phyloP scores from a whole-genome alignment of 2,113 vertebrate genomes.

The Stigmatopora argus region DNA sequence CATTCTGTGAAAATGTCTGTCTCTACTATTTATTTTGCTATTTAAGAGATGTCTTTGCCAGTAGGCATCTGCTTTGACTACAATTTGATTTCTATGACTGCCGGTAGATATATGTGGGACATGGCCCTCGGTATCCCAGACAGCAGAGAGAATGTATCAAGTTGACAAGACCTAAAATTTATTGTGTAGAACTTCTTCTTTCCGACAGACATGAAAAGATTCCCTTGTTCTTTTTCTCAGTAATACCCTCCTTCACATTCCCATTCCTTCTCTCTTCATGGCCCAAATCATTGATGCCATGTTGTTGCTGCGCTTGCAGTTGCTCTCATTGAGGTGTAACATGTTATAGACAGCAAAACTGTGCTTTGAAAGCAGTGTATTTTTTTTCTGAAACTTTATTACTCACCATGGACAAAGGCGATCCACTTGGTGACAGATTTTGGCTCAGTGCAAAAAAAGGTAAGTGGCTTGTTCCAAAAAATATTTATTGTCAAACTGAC shows the following conservation, averaged over 20 bases:
- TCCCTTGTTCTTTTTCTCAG: constrained; percentile 63
- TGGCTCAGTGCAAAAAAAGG: constrained; percentile 75
- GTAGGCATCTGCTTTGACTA: constrained; percentile 27
- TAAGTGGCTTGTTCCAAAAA: constrained; percentile 33
- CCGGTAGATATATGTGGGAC: constrained; percentile 50
- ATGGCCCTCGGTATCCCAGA: constrained; percentile 47
- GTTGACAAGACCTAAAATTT: constrained; percentile 59
- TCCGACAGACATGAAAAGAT: constrained; percentile 67
- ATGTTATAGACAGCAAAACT: constrained; percentile 27
- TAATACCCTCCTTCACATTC: constrained; percentile 51
- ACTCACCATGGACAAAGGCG: constrained; percentile 50
- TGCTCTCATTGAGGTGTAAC: constrained; percentile 42
- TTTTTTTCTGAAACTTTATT: constrained; percentile 11
- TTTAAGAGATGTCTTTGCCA: constrained; percentile 42
- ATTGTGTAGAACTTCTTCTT: constrained; percentile 62
- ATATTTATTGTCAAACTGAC: neutral
- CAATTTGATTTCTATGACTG: constrained; percentile 23
- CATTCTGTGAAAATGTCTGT: no score
- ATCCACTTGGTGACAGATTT: constrained; percentile 72
- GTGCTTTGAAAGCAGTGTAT: constrained; percentile 17
- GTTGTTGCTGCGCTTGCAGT: constrained; percentile 19
- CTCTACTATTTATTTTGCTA: constrained; percentile 12
- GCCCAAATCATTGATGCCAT: constrained; percentile 33
- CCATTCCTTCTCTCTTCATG: constrained; percentile 30
- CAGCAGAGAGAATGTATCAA: constrained; percentile 50